Evolutionary conservation across 2,888 invertebrate species (phyloP), one percentile per base, ranked within the genome.

Genomic region (Cosmorhoe ocellata): DNA sequence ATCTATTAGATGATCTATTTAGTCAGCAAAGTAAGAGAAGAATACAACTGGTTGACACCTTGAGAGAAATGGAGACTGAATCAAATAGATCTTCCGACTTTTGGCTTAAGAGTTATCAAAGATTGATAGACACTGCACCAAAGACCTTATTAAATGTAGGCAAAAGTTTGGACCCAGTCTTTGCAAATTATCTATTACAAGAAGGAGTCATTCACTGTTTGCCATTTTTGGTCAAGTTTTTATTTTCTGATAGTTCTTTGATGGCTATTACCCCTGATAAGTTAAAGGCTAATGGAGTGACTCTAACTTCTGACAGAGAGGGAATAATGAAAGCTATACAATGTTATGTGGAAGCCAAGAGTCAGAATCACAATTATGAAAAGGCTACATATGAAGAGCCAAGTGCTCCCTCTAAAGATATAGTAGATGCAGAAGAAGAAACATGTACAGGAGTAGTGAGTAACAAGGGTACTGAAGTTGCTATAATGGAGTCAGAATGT

Each of bases 51-150:
- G 79, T 94, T 50, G 91, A 92, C 10, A 94, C 94, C 0, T 82
- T 96, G 67, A 91, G 92, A 65, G 93, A 93, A 69, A 94, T 97
- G 91, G 96, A 97, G 79, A 85, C 61, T 61, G 85, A 90, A 60
- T 88, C 82, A 51, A 83, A 85, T 59, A 82, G 76, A 40, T 79
- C 86, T 1, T 83, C 91, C 63, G 93, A 93, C 69, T 95, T 94
- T 76, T 95, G 95, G 95, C 81, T 95, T 58, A 91, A 92, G 69
- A 97, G 97, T 78, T 97, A 96, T 78, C 97, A 97, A 78, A 92
- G 93, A 61, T 81, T 97, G 33, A 90, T 97, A 73, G 95, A 97
- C 73, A 92, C 92, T 22, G 92, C 94, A 61, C 96, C 97, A 14
- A 92, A 91, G 66, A 92, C 92, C 39, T 82, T 95, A 56, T 79